Conservation (phyloP, 2,113 vertebrate species). For the Aphelocoma coerulescens region DNA sequence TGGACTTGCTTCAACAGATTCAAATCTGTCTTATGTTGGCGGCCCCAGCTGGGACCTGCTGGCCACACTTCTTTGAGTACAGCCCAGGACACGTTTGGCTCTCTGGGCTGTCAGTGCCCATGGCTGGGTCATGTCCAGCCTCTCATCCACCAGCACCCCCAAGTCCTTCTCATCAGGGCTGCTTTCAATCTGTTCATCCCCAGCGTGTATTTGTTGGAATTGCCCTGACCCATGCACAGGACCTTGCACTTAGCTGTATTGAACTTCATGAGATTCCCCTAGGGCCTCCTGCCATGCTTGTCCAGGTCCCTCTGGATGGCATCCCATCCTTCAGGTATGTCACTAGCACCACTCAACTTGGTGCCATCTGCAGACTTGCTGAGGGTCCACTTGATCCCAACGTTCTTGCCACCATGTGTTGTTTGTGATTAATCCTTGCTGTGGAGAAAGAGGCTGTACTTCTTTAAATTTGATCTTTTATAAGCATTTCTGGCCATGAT, state of each 20-base stretch:
- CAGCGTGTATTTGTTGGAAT: background rate
- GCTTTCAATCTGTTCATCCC: background rate
- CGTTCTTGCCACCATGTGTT: background rate
- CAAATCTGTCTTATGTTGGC: background rate
- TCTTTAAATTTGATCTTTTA: background rate
- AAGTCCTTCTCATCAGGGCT: background rate
- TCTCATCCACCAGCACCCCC: rapidly evolving
- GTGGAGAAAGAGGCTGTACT: background rate
- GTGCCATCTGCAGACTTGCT: background rate
- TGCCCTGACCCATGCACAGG: background rate
- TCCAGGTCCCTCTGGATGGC: background rate
- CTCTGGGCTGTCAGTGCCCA: background rate
- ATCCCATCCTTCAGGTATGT: background rate
- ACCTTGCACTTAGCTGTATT: background rate
- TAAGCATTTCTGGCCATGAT: background rate
- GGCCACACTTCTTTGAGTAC: rapidly evolving
- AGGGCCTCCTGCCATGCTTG: background rate
- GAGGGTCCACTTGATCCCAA: background rate
- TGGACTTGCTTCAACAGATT: background rate
- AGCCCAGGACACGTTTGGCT: background rate
- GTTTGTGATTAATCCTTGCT: background rate
- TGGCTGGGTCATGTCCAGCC: background rate
- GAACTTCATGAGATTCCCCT: background rate
- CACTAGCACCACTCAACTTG: background rate
- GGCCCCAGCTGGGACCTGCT: background rate